phyloP scores from a whole-genome alignment of 2,113 vertebrate genomes.

The Coturnix japonica region DNA sequence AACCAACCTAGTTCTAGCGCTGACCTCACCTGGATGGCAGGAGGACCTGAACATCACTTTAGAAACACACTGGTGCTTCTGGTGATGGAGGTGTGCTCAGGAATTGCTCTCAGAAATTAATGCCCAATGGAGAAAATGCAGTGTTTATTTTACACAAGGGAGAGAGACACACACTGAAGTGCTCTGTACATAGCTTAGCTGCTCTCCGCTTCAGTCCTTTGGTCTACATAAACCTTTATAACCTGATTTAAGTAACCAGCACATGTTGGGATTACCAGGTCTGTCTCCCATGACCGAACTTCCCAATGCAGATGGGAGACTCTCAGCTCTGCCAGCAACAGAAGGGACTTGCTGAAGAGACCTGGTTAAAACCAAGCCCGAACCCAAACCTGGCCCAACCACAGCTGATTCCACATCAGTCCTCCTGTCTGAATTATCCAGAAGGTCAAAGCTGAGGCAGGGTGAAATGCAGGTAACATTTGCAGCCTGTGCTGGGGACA shows the following conservation, averaged over 20 bases:
- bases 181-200: not conserved
- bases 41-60: not conserved
- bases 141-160: not conserved
- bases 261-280: not conserved
- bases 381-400: not conserved
- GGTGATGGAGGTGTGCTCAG: not conserved
- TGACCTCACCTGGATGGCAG: not conserved
- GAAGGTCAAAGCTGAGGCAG: not conserved
- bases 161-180: not conserved
- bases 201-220: not conserved
- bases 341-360: not conserved
- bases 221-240: constrained; percentile 1
- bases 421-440: not conserved
- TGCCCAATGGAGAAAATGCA: not conserved
- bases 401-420: not conserved
- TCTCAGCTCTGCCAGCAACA: not conserved
- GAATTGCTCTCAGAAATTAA: not conserved
- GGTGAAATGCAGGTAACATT: not conserved
- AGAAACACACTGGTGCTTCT: not conserved
- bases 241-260: not conserved
- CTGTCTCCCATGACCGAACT: not conserved
- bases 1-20: not conserved
- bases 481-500: not conserved
- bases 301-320: not conserved
- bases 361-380: not conserved